Evolutionary conservation across 1,140 invertebrate genomes (phyloP), one percentile per base, ranked within the genome.

Genomic region (Bradynema listronoti): DNA sequence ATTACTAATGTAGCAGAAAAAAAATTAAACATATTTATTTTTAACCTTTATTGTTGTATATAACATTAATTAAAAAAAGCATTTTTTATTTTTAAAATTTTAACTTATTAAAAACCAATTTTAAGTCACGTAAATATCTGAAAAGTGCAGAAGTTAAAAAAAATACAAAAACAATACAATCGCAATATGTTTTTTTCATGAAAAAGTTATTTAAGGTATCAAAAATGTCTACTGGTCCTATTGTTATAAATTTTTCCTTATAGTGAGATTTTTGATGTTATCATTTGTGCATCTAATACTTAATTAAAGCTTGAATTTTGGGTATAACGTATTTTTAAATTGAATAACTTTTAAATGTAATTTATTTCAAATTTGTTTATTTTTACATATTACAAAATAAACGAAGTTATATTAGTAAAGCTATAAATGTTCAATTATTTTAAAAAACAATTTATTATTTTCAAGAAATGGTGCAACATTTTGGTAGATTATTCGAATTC

Each of bases 401-500:
- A 16, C 43, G 29, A 42, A 4, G n/a, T 42, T 42, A 43, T 7
- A 19, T 43, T 11, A 46, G 4, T 27, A 16, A 22, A 46, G 30
- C 16, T 16, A 9, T 22, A 22, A 22, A 27, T 46, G 25, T 46
- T 46, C 43, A 27, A 14, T 46, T 4, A 4, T 46, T 2, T 46
- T 46, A 9, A 30, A 51, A 51, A 51, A 22, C 25, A 16, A 54
- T 54, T 53, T 45, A 45, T 27, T 25, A 6, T 19, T 7, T 11
- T 66, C 50, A 66, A 9, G 56, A 58, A 32, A 66, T 58, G n/a
- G 55, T 24, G 49, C 64, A 66, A 53, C 49, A 33, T 34, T 61
- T 66, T 5, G 64, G 58, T 51, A 39, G 30, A 47, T 53, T 22
- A 51, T 52, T 39, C 3, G 22, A 19, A n/a, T 51, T 33, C 14